phyloP scores from a whole-genome alignment of 2,113 vertebrate species.

The Marcusenius ussheri region DNA sequence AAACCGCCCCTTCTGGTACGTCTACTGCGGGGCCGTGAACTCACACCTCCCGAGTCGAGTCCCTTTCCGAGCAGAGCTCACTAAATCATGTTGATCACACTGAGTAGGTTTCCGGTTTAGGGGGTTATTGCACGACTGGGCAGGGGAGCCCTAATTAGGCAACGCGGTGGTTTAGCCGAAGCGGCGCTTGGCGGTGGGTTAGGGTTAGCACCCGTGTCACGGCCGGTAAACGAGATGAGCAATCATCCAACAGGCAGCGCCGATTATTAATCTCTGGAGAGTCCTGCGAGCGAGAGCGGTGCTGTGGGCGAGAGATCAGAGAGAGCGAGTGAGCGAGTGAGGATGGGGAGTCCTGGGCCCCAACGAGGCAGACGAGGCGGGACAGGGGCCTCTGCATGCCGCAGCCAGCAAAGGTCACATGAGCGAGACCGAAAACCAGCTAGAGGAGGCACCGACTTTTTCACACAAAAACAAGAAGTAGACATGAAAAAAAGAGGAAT shows the following conservation, averaged over 20 bases:
- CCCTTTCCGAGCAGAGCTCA: constrained; percentile 23
- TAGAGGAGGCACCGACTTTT: not conserved
- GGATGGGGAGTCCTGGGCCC: not conserved
- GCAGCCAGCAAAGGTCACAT: constrained; percentile 54
- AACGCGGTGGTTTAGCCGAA: constrained; percentile 15
- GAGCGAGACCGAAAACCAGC: constrained; percentile 26
- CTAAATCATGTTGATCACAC: constrained; percentile 37
- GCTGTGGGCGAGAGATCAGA: constrained; percentile 6
- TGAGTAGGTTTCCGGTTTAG: constrained; percentile 26
- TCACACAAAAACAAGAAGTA: not conserved
- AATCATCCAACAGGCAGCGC: not conserved
- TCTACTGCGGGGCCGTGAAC: constrained; percentile 26
- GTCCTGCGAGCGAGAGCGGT: constrained; percentile 15
- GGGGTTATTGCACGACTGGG: constrained; percentile 32
- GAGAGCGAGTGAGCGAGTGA: not conserved
- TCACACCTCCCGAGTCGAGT: constrained; percentile 17
- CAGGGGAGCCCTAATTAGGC: constrained; percentile 38
- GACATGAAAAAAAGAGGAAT: not conserved
- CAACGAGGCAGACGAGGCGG: constrained; percentile 18
- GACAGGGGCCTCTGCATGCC: constrained; percentile 23
- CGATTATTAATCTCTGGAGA: constrained; percentile 32
- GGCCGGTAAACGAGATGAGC: constrained; percentile 34
- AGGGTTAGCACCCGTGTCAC: constrained; percentile 20
- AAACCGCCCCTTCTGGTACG: constrained; percentile 42
- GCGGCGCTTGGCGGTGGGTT: not conserved